Conservation (phyloP, 2,113 vertebrate species). For the Podocnemis expansa region DNA sequence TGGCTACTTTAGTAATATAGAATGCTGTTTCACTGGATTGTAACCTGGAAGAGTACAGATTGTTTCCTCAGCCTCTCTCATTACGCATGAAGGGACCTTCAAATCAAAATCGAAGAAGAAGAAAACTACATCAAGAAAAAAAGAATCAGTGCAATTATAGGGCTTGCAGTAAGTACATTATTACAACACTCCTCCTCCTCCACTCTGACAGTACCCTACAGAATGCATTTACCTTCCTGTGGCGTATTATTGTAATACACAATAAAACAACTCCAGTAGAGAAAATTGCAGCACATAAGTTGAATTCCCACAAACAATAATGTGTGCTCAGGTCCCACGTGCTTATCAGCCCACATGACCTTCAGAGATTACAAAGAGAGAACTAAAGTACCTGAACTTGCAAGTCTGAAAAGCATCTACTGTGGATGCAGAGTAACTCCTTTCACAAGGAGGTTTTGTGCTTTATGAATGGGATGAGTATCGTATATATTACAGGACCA, state of each 20-base stretch:
- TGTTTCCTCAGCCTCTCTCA: not conserved
- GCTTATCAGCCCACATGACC: slow-evolving; percentile 11
- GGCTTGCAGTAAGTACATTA: not conserved
- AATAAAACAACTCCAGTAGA: too few relatives aligned
- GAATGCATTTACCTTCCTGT: not conserved
- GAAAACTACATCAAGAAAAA: not conserved
- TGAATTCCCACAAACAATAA: slow-evolving; percentile 10
- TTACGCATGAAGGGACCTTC: not conserved
- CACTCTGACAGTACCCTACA: rapidly evolving
- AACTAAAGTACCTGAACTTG: slow-evolving; percentile 28
- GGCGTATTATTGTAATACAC: not conserved
- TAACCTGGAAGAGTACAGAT: rapidly evolving
- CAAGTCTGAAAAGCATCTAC: not conserved
- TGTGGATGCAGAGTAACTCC: not conserved
- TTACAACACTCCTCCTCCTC: not conserved
- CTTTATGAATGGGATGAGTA: not conserved
- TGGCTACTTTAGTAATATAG: rapidly evolving
- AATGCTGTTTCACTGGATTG: not conserved
- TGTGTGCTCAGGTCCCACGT: not conserved
- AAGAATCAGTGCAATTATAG: not conserved
- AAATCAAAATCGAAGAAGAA: not conserved
- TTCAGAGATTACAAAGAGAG: slow-evolving; percentile 18
- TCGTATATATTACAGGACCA: not conserved
- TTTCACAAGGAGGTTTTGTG: not conserved
- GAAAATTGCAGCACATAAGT: not conserved